Percentiles rank a stretch among this genome's conserved stretches.
Evolutionary conservation across 2,888 invertebrate genomes (phyloP).

Genomic region (Drosophila tripunctata): DNA sequence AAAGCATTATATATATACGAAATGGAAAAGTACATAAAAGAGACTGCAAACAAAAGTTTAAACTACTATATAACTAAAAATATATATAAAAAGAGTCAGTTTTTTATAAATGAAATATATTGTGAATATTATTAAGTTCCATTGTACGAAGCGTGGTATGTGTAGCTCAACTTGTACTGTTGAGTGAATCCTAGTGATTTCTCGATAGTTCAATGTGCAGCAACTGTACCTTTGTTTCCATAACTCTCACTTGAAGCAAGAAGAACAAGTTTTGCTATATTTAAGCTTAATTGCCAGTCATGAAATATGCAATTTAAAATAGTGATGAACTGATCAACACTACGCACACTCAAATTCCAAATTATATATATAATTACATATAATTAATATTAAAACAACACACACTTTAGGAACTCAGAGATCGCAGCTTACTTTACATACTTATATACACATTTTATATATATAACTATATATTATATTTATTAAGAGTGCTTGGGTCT

Average conservation of each 20-base stretch:
- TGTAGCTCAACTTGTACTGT: conserved; percentile 27
- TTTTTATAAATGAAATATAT: conserved; percentile 28
- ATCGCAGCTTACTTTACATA: conserved; percentile 27
- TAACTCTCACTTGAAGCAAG: neutral
- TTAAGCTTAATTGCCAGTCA: conserved; percentile 49
- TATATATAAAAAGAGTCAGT: conserved; percentile 32
- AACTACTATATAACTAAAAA: conserved; percentile 11
- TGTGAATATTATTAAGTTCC: conserved; percentile 40
- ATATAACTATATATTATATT: conserved; percentile 11
- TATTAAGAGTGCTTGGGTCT: conserved; percentile 23
- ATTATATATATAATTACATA: conserved; percentile 42
- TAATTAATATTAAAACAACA: conserved; percentile 14
- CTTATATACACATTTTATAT: neutral
- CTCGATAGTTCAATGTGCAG: neutral
- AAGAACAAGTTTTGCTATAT: neutral
- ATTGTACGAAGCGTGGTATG: conserved; percentile 8
- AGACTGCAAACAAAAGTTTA: conserved; percentile 70
- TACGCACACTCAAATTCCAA: conserved; percentile 65
- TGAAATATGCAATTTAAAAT: conserved; percentile 49
- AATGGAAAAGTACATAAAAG: conserved; percentile 34
- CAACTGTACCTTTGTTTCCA: conserved; percentile 11
- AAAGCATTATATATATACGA: conserved; percentile 60
- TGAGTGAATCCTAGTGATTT: conserved; percentile 1
- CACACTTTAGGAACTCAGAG: conserved; percentile 29
- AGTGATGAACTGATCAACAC: conserved; percentile 22